Percentiles rank a stretch among this genome's conserved stretches.
Evolutionary conservation across 2,797 vertebrate genomes (phyloP).

Genomic region (Onychomys leucogaster): DNA sequence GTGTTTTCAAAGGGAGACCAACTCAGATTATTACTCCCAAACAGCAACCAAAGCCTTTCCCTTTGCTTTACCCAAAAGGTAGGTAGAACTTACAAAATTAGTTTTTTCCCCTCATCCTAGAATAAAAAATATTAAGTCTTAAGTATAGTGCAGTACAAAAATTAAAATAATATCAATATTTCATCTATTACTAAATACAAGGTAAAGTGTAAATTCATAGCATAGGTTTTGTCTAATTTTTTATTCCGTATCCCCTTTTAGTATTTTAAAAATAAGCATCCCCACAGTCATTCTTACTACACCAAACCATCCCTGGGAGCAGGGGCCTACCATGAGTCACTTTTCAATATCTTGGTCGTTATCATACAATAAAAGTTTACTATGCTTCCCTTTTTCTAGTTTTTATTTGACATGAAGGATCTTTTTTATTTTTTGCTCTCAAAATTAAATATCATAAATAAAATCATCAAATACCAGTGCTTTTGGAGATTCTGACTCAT

Average conservation of each 20-base stretch:
- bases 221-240: not conserved
- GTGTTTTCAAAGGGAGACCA: conserved; percentile 66
- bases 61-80: not conserved
- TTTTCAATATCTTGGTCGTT: not conserved
- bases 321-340: not conserved
- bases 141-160: not conserved
- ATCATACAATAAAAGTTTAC: not conserved
- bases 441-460: conserved; percentile 57
- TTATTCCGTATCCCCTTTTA: not conserved
- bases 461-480: conserved; percentile 12
- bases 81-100: not conserved
- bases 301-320: not conserved
- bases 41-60: not conserved
- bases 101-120: not conserved
- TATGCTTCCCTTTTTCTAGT: not conserved
- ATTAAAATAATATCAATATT: conserved; percentile 30
- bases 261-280: not conserved
- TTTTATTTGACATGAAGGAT: not conserved
- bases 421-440: conserved; percentile 7
- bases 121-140: conserved; percentile 20
- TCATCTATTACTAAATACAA: not conserved
- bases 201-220: not conserved
- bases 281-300: not conserved
- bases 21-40: conserved; percentile 15
- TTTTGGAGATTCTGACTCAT: conserved; percentile 26